Percentiles rank a stretch among this genome's conserved stretches.
These are phyloP conservation scores for Corythornis vintsioides DNA, from an alignment of 2,113 vertebrate species.

Conservation along the genomic window DNA sequence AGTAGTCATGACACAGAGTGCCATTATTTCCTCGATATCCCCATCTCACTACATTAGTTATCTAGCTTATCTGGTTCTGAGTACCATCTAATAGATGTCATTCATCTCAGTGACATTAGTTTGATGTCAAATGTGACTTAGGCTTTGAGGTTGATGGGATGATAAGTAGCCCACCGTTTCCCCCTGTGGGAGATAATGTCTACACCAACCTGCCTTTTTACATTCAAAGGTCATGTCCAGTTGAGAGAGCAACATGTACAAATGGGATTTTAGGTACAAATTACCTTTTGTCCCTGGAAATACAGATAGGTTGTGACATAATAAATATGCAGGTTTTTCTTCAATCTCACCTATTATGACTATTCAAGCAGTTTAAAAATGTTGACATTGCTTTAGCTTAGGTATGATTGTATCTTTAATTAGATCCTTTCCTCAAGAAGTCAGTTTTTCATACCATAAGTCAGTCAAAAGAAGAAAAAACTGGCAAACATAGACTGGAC, in stretches of 20 bases:
- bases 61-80: neutral
- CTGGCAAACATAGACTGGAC: neutral
- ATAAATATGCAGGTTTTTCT: slow-evolving; percentile 28
- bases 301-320: neutral
- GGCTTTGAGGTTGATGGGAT: slow-evolving; percentile 55
- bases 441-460: neutral
- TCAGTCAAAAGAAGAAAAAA: neutral
- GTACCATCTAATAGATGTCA: neutral
- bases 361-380: neutral
- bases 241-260: slow-evolving; percentile 30
- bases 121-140: slow-evolving; percentile 50
- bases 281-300: slow-evolving; percentile 26
- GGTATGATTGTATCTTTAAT: neutral
- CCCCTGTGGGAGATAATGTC: slow-evolving; percentile 32
- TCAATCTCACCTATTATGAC: neutral
- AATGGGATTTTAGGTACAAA: slow-evolving; percentile 46
- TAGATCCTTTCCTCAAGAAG: neutral
- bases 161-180: slow-evolving; percentile 29
- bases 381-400: neutral
- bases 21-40: neutral
- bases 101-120: neutral
- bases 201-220: slow-evolving; percentile 38
- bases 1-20: neutral
- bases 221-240: slow-evolving; percentile 55
- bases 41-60: neutral